Evolutionary conservation across 2,888 invertebrate species (phyloP).

Genomic region (Phaonia tiefii): DNA sequence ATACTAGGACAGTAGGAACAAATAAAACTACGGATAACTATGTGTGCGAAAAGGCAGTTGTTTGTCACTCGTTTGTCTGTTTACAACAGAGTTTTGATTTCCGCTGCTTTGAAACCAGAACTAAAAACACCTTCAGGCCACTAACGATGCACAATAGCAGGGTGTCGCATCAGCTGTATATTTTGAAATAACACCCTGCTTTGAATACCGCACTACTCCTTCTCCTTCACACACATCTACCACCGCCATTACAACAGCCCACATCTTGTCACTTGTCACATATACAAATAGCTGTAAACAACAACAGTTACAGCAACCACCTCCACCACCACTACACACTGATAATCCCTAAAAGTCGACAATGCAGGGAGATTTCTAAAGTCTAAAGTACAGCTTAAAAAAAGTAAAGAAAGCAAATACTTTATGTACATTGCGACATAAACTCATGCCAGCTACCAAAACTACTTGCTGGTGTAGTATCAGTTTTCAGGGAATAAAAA

Average conservation of each 20-base stretch:
- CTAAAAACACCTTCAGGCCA: conserved; percentile 40
- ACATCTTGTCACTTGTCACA: neutral
- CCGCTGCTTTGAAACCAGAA: conserved; percentile 52
- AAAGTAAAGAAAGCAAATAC: conserved; percentile 27
- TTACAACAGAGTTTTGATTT: conserved; percentile 61
- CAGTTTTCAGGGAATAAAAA: conserved; percentile 43
- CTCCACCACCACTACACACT: conserved; percentile 6
- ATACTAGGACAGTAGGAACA: no score
- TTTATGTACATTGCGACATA: neutral
- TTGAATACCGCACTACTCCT: neutral
- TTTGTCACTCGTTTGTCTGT: conserved; percentile 63
- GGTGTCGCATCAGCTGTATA: no score
- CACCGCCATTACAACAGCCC: neutral
- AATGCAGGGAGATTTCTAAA: conserved; percentile 37
- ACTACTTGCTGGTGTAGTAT: conserved; percentile 47
- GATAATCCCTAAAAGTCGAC: conserved; percentile 18
- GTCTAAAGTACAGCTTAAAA: conserved; percentile 17
- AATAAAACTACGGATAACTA: neutral
- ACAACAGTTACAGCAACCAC: conserved; percentile 36
- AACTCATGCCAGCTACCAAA: conserved; percentile 26
- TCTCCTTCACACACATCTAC: conserved; percentile 16
- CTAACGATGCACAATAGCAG: conserved; percentile 18
- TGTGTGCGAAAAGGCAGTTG: conserved; percentile 53
- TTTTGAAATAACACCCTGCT: no score
- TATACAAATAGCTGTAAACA: conserved; percentile 32